Base-by-base conservation (phyloP, 2,113 vertebrate genomes). In the Dipodomys merriami region DNA sequence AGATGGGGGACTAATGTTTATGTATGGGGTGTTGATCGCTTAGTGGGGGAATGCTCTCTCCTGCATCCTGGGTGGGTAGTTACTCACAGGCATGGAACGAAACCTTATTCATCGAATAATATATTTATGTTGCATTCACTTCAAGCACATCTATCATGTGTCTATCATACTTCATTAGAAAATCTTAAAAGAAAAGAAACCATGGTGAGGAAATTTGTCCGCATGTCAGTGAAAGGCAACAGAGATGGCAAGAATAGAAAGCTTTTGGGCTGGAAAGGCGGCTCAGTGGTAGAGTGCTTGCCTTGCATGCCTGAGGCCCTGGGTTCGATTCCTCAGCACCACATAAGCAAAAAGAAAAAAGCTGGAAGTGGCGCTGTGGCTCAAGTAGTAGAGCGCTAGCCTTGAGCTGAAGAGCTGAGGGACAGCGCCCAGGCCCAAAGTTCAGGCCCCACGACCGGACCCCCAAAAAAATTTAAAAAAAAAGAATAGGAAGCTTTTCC, bases 141-240 rank as follows among this genome's bases (percentile, higher is more conserved):
- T 67, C 44, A 64, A 23, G 1, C 16, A 62, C 65, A 3, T 78
- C 6, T 10, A 7, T 2, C 1, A 0, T 33, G 0, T 79, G 4
- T n/a, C n/a, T 39, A 60, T 80, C 83, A 67, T 60, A 88, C 2
- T 2, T 91, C 46, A 68, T 49, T 83, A 76, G 16, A 81, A 88
- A 88, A 85, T 65, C 39, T 39, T 39, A 39, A 4, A 44, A 69
- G 12, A 92, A 86, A 83, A 33, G 27, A 16, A 90, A 78, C 23
- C 6, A 78, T n/a, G 19, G 86, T 27, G 25, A 72, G 29, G 76
- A 57, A 76, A 68, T 15, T 1, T 30, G 15, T 67, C n/a, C 68
- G 1, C 35, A 35, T 57, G 22, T 25, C 33, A 39, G n/a, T 57
- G 6, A 16, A 64, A n/a, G 53, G 8, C 19, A 74, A 64, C 3